These are phyloP conservation scores for Opisthograptis luteolata DNA, from an alignment of 2,888 invertebrate species.

Conservation along the genomic window DNA sequence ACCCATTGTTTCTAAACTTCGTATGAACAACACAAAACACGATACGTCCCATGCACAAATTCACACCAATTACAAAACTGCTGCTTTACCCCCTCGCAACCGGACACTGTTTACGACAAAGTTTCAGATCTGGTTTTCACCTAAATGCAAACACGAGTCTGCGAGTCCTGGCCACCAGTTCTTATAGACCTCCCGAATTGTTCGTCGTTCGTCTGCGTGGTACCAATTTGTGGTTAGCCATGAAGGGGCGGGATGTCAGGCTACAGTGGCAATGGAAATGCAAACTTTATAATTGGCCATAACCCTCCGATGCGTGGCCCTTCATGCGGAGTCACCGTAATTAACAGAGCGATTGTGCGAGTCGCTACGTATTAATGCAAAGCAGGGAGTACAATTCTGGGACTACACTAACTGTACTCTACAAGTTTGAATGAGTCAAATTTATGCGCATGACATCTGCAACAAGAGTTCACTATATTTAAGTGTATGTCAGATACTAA, in stretches of 20 bases:
- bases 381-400: slow-evolving; percentile 10
- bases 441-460: too few relatives aligned
- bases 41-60: slow-evolving; percentile 26
- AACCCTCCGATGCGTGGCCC: slow-evolving; percentile 68
- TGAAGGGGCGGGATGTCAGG: slow-evolving; percentile 39
- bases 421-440: too few relatives aligned
- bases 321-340: slow-evolving; percentile 60
- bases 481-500: too few relatives aligned
- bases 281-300: slow-evolving; percentile 81
- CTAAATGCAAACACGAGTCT: slow-evolving; percentile 66
- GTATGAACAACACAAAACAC: slow-evolving; percentile 27
- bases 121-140: slow-evolving; percentile 73
- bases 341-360: slow-evolving; percentile 68
- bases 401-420: too few relatives aligned
- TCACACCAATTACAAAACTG: slow-evolving; percentile 44
- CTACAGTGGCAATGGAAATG: slow-evolving; percentile 49
- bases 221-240: slow-evolving; percentile 16
- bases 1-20: background rate
- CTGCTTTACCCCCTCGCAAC: slow-evolving; percentile 31
- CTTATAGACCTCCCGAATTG: slow-evolving; percentile 42
- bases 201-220: slow-evolving; percentile 26
- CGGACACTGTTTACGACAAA: slow-evolving; percentile 65
- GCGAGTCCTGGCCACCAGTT: slow-evolving; percentile 38
- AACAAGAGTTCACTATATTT: too few relatives aligned
- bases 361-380: slow-evolving; percentile 20